Conservation (phyloP, 1,140 invertebrate genomes). For the Habropoda laboriosa region DNA sequence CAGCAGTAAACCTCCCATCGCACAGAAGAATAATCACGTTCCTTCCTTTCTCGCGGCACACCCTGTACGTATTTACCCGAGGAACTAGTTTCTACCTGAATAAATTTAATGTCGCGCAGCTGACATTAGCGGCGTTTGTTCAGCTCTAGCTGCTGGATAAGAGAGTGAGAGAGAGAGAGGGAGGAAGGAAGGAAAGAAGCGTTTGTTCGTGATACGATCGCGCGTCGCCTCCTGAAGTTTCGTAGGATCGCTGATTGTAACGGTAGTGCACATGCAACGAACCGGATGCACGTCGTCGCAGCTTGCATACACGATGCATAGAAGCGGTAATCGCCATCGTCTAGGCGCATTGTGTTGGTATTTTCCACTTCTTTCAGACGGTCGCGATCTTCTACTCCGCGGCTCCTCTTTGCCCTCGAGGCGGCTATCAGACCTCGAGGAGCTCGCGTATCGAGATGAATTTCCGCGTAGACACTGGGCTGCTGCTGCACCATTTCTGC, state of each 20-base stretch:
- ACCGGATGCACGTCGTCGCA: conserved; percentile 29
- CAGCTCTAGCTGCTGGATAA: too few species aligned
- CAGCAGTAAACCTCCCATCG: too few species aligned
- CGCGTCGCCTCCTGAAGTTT: too few species aligned
- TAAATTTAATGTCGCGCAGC: neutral
- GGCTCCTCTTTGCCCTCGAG: neutral
- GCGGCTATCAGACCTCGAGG: neutral
- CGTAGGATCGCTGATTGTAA: conserved; percentile 2
- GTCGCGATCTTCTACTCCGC: neutral
- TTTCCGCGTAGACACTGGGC: neutral
- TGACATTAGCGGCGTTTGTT: neutral
- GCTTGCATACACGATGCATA: conserved; percentile 23
- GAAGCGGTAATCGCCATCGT: conserved; percentile 22
- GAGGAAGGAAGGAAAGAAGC: neutral
- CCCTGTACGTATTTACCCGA: neutral
- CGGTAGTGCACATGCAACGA: conserved; percentile 25
- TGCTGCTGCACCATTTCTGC: neutral
- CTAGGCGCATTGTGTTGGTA: neutral
- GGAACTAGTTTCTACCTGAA: neutral
- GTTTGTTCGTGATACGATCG: neutral
- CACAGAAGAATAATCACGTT: too few species aligned
- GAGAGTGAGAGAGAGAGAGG: too few species aligned
- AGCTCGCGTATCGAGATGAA: neutral
- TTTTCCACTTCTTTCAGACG: conserved; percentile 13
- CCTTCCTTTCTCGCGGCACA: neutral